These are phyloP conservation scores for Agrypnia vestita DNA, from an alignment of 1,140 invertebrate genomes.

Conservation along the genomic window DNA sequence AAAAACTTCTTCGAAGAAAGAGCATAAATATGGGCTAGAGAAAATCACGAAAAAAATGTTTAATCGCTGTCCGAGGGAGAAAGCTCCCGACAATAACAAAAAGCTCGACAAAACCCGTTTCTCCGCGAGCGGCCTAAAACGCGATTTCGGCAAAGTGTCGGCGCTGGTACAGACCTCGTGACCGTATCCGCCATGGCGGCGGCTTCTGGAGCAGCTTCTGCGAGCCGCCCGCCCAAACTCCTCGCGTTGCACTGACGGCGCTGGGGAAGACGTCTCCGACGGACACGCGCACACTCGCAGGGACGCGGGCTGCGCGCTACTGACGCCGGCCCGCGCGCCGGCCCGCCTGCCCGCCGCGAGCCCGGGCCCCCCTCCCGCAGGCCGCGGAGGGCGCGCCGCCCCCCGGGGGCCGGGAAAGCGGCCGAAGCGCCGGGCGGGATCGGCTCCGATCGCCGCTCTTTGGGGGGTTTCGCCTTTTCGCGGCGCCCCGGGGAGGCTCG, in stretches of 20 bases:
- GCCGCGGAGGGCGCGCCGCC: conserved; percentile 62
- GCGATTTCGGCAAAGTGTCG: not conserved
- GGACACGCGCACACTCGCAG: conserved; percentile 26
- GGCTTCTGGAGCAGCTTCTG: conserved; percentile 8
- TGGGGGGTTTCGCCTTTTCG: not conserved
- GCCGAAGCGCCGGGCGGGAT: not conserved
- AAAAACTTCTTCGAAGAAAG: too few species aligned
- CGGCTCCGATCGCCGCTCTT: too few species aligned
- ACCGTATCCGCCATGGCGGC: conserved; percentile 44
- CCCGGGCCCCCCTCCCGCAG: conserved; percentile 48
- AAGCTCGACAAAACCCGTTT: not conserved
- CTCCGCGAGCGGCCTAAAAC: not conserved
- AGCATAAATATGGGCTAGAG: too few species aligned
- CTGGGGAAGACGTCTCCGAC: conserved; percentile 1
- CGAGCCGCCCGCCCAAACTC: conserved; percentile 64
- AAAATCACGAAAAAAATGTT: too few species aligned
- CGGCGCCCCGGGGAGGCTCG: not conserved
- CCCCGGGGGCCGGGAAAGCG: conserved; percentile 50
- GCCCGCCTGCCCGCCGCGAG: conserved; percentile 61
- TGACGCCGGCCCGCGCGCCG: conserved; percentile 62
- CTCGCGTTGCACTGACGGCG: conserved; percentile 63
- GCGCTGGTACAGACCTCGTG: conserved; percentile 25
- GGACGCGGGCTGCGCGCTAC: conserved; percentile 70
- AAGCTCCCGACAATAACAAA: not conserved
- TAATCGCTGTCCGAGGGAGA: not conserved